Evolutionary conservation across 2,888 invertebrate genomes (phyloP), one percentile per base, ranked within the genome.

Genomic region (Parthenolecanium corni): DNA sequence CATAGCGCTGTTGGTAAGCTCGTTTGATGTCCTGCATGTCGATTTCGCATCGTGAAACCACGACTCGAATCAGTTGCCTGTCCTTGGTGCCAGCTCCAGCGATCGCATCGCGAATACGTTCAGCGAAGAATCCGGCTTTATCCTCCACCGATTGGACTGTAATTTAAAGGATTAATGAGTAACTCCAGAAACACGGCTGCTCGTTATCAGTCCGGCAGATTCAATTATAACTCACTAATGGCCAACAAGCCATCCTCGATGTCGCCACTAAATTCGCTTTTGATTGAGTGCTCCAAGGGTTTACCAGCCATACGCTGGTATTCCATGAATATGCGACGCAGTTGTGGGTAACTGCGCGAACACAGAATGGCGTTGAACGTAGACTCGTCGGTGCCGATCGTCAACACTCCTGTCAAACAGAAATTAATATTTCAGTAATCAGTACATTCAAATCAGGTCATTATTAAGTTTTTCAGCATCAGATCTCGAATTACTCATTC

Each of bases 71-170:
- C 68, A 94, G 78, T 69, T 87, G 85, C 52, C 81, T 79, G 73
- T 94, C 93, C 71, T 89, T 86, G 3, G 93, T 94, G 65, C 94
- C 94, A 67, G 87, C 74, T 3, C 94, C 93, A 72, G 86, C 86
- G 89, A 94, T 90, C 58, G 88, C 84, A 71, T 87, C 84, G 75
- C 91, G 84, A 58, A 94, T 77, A 47, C 86, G 82, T 71, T 88
- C 85, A 0, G 93, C 93, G 75, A 91, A 93, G 78, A 85, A 94
- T 38, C 81, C 79, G 0, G 86, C 79, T 73, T 85, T 83, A 73
- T 89, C 86, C 71, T 83, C 83, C 1, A 88, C 85, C 67, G 85
- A 84, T 73, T 84, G 84, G 64, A 87, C 85, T 83, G 72, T 14
- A 73, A 73, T 20, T n/a, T 14, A 6, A 24, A 18, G 31, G 5